Percentiles rank a stretch among this genome's conserved stretches.
Evolutionary conservation across 2,797 vertebrate genomes (phyloP).

Genomic region (Parauchenoglanis ngamensis): DNA sequence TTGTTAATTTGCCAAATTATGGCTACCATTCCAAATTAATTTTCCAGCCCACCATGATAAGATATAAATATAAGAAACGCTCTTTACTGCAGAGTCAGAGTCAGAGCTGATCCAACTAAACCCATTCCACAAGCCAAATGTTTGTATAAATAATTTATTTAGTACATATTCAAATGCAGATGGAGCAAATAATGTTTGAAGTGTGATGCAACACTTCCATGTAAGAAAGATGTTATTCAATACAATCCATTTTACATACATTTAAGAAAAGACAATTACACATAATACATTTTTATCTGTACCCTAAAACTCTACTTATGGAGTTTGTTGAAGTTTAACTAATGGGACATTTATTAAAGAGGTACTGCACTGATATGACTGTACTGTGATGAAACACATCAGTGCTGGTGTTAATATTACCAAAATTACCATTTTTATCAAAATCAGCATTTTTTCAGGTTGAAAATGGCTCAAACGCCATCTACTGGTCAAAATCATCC

Average conservation of each 20-base stretch:
- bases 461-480: too few relatives aligned
- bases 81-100: background rate
- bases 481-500: too few relatives aligned
- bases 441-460: too few relatives aligned
- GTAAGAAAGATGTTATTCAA: too few relatives aligned
- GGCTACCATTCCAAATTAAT: constrained; percentile 2
- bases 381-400: too few relatives aligned
- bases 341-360: background rate
- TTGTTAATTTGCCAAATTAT: constrained; percentile 13
- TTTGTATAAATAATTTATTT: background rate
- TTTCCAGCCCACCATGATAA: background rate
- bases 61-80: background rate
- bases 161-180: background rate
- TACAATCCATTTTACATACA: background rate
- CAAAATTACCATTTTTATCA: too few relatives aligned
- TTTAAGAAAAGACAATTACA: background rate
- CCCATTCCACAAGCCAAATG: too few relatives aligned
- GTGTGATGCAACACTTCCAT: background rate
- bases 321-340: background rate
- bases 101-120: background rate
- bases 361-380: too few relatives aligned
- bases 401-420: too few relatives aligned
- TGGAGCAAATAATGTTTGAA: background rate
- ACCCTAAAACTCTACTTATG: background rate
- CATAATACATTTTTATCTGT: background rate